These are phyloP conservation scores for Rhynchotus rufescens DNA, from an alignment of 2,797 vertebrate species.

Conservation along the genomic window DNA sequence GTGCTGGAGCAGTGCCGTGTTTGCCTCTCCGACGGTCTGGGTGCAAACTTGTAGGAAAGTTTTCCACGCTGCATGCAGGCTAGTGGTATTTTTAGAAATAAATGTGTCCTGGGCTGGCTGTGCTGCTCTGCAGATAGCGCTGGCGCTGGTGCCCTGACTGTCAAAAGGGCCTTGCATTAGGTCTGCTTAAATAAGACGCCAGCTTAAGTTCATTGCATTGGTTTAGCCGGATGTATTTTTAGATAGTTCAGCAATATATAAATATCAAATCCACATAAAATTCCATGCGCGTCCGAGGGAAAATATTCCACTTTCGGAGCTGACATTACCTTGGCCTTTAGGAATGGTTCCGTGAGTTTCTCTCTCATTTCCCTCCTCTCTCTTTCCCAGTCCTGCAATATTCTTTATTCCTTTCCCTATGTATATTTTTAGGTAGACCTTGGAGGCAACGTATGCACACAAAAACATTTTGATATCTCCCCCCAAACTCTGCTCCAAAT, in stretches of 20 bases:
- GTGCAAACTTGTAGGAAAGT: constrained; percentile 52
- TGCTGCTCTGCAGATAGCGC: constrained; percentile 54
- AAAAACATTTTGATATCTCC: constrained; percentile 56
- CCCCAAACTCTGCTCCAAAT: neutral
- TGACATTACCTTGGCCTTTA: neutral
- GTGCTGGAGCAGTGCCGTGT: constrained; percentile 44
- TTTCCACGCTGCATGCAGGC: constrained; percentile 37
- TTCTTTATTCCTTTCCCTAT: constrained; percentile 32
- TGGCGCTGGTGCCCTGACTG: constrained; percentile 62
- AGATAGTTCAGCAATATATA: constrained; percentile 61
- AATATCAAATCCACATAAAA: constrained; percentile 61
- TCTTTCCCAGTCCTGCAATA: constrained; percentile 33
- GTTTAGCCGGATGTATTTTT: constrained; percentile 59
- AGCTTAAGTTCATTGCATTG: constrained; percentile 64
- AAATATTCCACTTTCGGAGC: constrained; percentile 37
- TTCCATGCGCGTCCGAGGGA: constrained; percentile 51
- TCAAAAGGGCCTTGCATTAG: constrained; percentile 36
- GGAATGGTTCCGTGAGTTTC: constrained; percentile 60
- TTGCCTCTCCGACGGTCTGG: constrained; percentile 66
- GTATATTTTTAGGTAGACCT: constrained; percentile 43
- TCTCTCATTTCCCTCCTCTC: constrained; percentile 44
- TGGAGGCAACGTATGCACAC: constrained; percentile 53
- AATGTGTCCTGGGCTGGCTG: constrained; percentile 43
- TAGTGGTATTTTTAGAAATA: constrained; percentile 71
- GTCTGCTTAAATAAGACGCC: constrained; percentile 69